Base-by-base conservation (phyloP, 2,113 vertebrate species). In the Crocuta crocuta region DNA sequence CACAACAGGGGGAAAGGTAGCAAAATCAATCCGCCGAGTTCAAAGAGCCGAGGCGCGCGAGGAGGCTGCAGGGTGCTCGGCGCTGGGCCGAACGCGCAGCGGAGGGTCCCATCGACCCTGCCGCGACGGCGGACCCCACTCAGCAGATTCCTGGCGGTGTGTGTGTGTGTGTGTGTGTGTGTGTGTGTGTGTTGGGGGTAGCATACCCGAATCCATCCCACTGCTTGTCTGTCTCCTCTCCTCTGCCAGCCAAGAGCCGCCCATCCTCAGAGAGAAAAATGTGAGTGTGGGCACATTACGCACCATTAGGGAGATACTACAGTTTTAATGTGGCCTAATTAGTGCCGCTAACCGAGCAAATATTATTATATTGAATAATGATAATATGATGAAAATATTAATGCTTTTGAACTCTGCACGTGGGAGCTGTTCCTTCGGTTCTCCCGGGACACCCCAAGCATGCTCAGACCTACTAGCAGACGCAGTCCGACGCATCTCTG, bases 351-450 rank as follows among this genome's bases (percentile, higher is more conserved):
- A 98, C 97, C 71, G 96, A 97, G 96, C 97, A 98, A 98, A 97
- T 98, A 98, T 98, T 98, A 98, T 97, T 98, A 97, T 98, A 97
- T 97, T 98, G 97, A 98, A 98, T 98, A 97, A 97, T 97, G 95
- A 98, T 98, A 96, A 98, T 97, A 97, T 94, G 97, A 93, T 91
- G 97, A 97, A 97, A 98, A 98, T 98, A 98, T 97, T 98, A 98
- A 97, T 97, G 98, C 96, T 89, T 97, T 97, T 96, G 96, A 98
- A 98, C 97, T 97, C 97, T 91, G 92, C 98, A 94, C 92, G 31
- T 96, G 98, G 98, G 98, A 98, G 93, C 86, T 11, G 79, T 96
- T 97, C 65, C 17, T 97, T 92, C 21, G 28, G 24, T 86, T 94
- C 97, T 97, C 97, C 83, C 15, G 71, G 94, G 94, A 97, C 80